These are phyloP conservation scores for Hermetia illucens DNA, from an alignment of 1,140 invertebrate genomes.

Conservation along the genomic window DNA sequence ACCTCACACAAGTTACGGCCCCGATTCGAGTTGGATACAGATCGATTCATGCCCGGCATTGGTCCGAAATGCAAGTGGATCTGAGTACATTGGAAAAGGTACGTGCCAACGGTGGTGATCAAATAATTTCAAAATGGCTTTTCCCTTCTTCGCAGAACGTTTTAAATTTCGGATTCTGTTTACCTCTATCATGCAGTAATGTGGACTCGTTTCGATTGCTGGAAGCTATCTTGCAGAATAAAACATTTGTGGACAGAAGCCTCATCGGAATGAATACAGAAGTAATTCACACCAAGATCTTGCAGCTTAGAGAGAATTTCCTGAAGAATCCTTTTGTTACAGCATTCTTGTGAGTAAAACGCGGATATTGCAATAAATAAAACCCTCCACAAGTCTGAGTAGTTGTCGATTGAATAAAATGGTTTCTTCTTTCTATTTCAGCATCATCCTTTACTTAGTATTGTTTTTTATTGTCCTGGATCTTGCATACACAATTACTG, in stretches of 20 bases:
- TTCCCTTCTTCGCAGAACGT: not conserved
- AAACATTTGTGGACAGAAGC: not conserved
- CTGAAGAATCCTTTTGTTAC: not conserved
- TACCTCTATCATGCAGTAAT: not conserved
- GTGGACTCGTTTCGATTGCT: not conserved
- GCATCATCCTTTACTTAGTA: not conserved
- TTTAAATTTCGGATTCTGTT: not conserved
- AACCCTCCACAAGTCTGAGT: too few species aligned
- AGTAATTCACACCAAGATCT: not conserved
- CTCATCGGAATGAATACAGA: not conserved
- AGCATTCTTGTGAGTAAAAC: not conserved
- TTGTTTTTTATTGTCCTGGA: not conserved
- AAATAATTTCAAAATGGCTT: not conserved
- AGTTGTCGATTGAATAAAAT: not conserved
- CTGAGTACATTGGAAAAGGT: not conserved
- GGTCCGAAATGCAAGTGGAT: not conserved
- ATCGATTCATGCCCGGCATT: not conserved
- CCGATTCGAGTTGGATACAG: not conserved
- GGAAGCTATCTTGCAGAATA: not conserved
- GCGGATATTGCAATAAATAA: too few species aligned
- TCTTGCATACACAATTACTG: not conserved
- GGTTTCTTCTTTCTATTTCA: not conserved
- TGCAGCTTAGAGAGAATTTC: not conserved
- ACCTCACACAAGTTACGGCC: not conserved
- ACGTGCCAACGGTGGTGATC: not conserved